Percentiles rank a stretch among this genome's conserved stretches.
These are phyloP conservation scores for Gymnobelideus leadbeateri DNA, from an alignment of 2,113 vertebrate genomes.

Conservation along the genomic window DNA sequence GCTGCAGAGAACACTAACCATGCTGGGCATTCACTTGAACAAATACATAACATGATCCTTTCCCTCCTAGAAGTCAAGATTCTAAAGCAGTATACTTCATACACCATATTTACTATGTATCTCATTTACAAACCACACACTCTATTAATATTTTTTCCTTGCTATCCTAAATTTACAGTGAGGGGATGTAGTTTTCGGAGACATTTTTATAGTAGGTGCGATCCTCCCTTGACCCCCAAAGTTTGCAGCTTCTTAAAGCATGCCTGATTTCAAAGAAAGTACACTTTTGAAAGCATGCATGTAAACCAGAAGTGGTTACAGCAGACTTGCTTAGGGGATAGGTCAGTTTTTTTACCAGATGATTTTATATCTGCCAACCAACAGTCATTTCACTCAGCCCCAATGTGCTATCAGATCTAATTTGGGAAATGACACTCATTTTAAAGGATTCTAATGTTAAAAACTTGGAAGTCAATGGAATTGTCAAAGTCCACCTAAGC, in stretches of 20 bases:
- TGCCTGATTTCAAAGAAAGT: conserved; percentile 26
- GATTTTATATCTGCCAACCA: neutral
- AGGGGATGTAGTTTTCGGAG: conserved; percentile 33
- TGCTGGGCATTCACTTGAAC: neutral
- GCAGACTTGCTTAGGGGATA: neutral
- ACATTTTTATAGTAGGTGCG: conserved; percentile 15
- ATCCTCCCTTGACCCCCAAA: conserved; percentile 42
- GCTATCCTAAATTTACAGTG: conserved; percentile 20
- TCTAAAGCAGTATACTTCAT: neutral
- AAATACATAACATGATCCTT: neutral
- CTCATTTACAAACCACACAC: neutral
- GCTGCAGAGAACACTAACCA: neutral
- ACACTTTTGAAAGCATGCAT: neutral
- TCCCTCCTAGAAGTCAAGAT: neutral
- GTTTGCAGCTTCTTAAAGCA: neutral
- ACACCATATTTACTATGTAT: neutral
- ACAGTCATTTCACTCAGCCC: conserved; percentile 20
- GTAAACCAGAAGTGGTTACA: neutral
- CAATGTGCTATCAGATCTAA: conserved; percentile 5
- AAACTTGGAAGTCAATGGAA: conserved; percentile 1
- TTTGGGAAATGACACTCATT: conserved; percentile 7
- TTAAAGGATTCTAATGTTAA: conserved; percentile 37
- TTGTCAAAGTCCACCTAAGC: conserved; percentile 26
- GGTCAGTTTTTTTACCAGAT: neutral
- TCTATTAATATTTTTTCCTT: neutral